Base-by-base conservation (phyloP, 2,888 invertebrate species). In the Dexiosoma caninum region DNA sequence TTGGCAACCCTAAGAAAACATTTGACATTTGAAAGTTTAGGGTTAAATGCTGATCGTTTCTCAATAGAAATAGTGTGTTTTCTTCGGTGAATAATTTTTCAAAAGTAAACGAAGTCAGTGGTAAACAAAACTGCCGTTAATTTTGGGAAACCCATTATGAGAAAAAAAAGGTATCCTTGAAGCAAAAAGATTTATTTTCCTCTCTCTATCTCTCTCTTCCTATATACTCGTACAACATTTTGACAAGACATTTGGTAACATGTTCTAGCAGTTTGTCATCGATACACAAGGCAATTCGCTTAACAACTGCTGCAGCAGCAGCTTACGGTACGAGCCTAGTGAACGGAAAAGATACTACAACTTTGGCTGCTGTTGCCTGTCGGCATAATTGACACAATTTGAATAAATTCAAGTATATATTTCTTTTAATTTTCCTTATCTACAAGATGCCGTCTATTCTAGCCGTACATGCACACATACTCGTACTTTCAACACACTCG, bases 371-470 rank as follows among this genome's bases (percentile, higher is more conserved):
- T 72, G 77, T 81, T 81, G 81, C 72, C 81, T 77, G 77, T 81
- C 81, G 77, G 81, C 77, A 69, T 81, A 81, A 81, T 81, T 81
- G 81, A 77, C 81, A 81, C 81, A 81, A 81, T 81, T 81, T 81
- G 77, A 81, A 81, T 81, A 81, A 77, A 69, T 77, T 40, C 77
- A 77, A 72, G 72, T 71, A 44, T 62, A 71, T 16, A 67, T 75
- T 74, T 40, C 19, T 23, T 32, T 72, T 49, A 37, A 57, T 69
- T 53, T 51, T 59, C 67, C 30, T 49, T 70, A 70, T 71, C 57
- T 66, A 10, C 46, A 44, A 66, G 59, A 64, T 59, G 51, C n/a
- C 30, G 70, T 70, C 32, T 42, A 59, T 70, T 35, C 55, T 44
- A 44, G 10, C 6, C 53, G 35, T 5, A 62, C 40, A 35, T 9